Evolutionary conservation across 1,140 invertebrate genomes (phyloP).

Genomic region (Pentalonia nigronervosa): DNA sequence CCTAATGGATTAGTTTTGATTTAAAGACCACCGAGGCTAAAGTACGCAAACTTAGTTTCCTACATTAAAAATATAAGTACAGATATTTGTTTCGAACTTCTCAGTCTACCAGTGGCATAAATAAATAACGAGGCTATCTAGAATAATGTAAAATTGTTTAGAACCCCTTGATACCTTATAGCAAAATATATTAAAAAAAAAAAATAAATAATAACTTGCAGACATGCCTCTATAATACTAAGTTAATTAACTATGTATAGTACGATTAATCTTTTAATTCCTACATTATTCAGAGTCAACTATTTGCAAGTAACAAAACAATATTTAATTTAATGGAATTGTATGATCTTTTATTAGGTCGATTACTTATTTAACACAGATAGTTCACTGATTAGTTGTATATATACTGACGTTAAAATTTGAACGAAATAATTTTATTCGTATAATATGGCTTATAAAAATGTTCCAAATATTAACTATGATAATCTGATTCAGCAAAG

Average conservation of each 20-base stretch:
- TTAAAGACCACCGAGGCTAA: neutral
- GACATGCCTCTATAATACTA: neutral
- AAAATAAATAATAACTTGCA: neutral
- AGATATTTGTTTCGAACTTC: neutral
- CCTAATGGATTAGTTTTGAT: conserved; percentile 24
- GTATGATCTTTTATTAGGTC: neutral
- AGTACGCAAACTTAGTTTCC: neutral
- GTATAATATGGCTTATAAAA: neutral
- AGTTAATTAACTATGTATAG: neutral
- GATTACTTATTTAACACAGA: neutral
- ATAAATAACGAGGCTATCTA: neutral
- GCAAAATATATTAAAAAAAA: neutral
- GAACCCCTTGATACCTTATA: neutral
- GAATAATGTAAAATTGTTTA: neutral
- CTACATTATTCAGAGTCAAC: neutral
- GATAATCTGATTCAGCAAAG: neutral
- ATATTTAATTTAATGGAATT: neutral
- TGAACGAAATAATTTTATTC: neutral
- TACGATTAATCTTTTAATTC: neutral
- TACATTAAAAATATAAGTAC: conserved; percentile 6
- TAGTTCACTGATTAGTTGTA: neutral
- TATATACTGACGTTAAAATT: neutral
- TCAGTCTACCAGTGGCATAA: neutral
- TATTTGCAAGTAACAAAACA: neutral
- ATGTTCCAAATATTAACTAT: neutral